Evolutionary conservation across 2,797 vertebrate genomes (phyloP).

Genomic region (Gymnothorax reevesii): DNA sequence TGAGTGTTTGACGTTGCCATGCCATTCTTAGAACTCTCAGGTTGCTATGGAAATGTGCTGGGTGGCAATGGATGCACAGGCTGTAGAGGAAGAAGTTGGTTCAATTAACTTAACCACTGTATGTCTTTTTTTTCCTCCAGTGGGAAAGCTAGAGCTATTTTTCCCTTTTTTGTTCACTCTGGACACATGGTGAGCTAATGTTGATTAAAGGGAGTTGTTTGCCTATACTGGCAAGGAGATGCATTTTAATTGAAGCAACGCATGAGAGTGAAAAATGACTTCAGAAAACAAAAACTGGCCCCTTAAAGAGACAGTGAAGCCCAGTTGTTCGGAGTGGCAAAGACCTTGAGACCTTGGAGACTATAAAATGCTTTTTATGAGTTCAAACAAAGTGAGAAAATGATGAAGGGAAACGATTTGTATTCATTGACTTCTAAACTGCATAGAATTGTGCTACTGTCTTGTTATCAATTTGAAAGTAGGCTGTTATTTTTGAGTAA

Average conservation of each 20-base stretch:
- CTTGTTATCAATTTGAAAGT: not conserved
- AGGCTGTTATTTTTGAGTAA: not conserved
- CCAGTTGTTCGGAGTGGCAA: not conserved
- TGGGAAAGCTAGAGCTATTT: conserved; percentile 47
- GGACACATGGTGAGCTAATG: conserved; percentile 51
- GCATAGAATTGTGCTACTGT: conserved; percentile 19
- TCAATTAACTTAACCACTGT: conserved; percentile 50
- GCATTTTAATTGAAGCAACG: conserved; percentile 52
- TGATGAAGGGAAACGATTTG: conserved; percentile 36
- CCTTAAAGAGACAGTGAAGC: conserved; percentile 11
- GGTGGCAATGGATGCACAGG: conserved; percentile 54
- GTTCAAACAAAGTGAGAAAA: conserved; percentile 28
- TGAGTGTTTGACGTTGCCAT: conserved; percentile 76
- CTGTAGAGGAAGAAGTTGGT: conserved; percentile 59
- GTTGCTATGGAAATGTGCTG: conserved; percentile 76
- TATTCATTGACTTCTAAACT: conserved; percentile 28
- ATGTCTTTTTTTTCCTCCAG: conserved; percentile 33
- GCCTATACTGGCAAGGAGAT: conserved; percentile 26
- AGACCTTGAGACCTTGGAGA: conserved; percentile 10
- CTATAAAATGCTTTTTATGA: conserved; percentile 23
- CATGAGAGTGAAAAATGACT: conserved; percentile 16
- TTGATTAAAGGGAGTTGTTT: conserved; percentile 57
- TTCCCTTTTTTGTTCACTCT: conserved; percentile 60
- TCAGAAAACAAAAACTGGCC: not conserved
- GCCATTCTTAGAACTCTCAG: conserved; percentile 67